phyloP scores from a whole-genome alignment of 2,113 vertebrate species.

The Ranitomeya variabilis region DNA sequence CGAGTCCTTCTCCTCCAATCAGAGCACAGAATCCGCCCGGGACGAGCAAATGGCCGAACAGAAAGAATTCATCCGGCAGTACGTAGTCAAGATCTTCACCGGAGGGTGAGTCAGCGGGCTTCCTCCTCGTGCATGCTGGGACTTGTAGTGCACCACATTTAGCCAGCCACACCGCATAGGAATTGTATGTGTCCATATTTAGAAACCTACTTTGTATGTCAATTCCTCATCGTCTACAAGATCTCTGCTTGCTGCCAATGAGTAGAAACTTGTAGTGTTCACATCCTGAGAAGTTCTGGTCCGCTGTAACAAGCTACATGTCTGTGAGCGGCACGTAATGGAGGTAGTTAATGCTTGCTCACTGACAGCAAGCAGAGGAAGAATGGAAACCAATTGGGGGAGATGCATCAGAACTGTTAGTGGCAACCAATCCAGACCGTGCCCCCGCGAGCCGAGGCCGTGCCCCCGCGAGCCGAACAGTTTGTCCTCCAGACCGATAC shows the following conservation, averaged over 20 bases:
- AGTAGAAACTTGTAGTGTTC: too few species aligned
- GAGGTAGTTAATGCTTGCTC: background rate
- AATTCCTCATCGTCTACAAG: background rate
- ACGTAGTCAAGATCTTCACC: slow-evolving; percentile 90
- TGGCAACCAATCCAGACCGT: too few species aligned
- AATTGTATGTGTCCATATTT: background rate
- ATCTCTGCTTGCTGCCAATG: background rate
- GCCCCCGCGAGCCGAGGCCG: too few species aligned
- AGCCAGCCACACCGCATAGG: background rate
- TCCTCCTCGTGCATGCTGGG: background rate
- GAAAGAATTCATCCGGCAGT: slow-evolving; percentile 84
- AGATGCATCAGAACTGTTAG: too few species aligned
- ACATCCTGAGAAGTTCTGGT: too few species aligned
- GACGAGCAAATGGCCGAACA: slow-evolving; percentile 71
- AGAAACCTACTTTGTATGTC: background rate
- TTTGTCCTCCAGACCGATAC: too few species aligned
- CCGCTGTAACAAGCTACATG: too few species aligned
- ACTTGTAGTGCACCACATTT: background rate
- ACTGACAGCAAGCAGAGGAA: background rate
- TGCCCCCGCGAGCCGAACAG: too few species aligned
- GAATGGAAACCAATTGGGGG: background rate
- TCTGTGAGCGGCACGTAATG: background rate
- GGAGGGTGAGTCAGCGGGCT: slow-evolving; percentile 76
- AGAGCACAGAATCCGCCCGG: slow-evolving; percentile 77
- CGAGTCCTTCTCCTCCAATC: slow-evolving; percentile 83